Evolutionary conservation across 2,888 invertebrate genomes (phyloP), one percentile per base, ranked within the genome.

Genomic region (Machimus atricapillus): DNA sequence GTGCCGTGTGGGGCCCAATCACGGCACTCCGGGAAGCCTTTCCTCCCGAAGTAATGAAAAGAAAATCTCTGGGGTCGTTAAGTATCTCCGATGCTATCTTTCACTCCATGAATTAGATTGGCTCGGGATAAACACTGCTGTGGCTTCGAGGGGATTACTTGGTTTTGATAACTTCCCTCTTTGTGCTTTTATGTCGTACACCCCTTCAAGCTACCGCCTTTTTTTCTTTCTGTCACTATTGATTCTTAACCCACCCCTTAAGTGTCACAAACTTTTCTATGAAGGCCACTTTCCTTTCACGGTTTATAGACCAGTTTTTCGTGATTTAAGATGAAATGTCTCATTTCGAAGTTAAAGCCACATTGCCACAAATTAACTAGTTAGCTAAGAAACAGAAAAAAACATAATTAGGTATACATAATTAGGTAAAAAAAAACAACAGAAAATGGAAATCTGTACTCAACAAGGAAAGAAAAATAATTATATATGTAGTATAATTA

Each of bases 1-100:
- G 82, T 83, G 82, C 66, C 66, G 34, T 83, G 23, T 27, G 66
- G 82, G 19, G 82, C 82, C 82, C 66, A 83, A 83, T 83, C 82
- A 83, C 66, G 40, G 56, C 66, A 83, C 82, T 83, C 82, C 19
- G 82, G 19, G 31, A 83, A 40, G 37, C 82, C 66, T 66, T 83
- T 40, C n/a, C 82, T 19, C 12, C 58, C 23, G 66, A 66, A 83
- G 82, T 83, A 83, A 83, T 83, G 82, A 83, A 83, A 83, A 83
- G 82, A 83, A 83, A 83, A 83, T 83, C 82, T 83, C 82, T 83
- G 66, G 82, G 82, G 82, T 83, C 82, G 82, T 83, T 83, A 66
- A 19, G 40, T 83, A 83, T 83, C 82, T 66, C 19, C 58, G 66
- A 83, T 58, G 58, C 66, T 58, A 83, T 83, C 66, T 58, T 66